Conservation (phyloP, 2,888 invertebrate genomes). For the Erebia palarica region DNA sequence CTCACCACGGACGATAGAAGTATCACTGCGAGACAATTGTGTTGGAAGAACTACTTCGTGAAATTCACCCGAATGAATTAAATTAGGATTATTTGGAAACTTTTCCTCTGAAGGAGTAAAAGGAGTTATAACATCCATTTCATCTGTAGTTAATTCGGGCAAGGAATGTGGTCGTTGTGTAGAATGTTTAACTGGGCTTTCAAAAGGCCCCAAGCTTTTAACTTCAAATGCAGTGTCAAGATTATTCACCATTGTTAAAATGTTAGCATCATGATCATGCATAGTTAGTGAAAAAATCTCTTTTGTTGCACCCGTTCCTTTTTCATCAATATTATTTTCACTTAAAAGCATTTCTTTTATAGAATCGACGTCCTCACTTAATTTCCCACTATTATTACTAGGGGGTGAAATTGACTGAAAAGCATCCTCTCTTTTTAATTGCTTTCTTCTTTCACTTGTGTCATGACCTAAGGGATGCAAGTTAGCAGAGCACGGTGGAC, state of each 20-base stretch:
- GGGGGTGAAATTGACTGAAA: slow-evolving; percentile 76
- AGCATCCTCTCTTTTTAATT: slow-evolving; percentile 77
- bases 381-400: slow-evolving; percentile 73
- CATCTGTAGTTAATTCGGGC: slow-evolving; percentile 58
- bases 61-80: slow-evolving; percentile 79
- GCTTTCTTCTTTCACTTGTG: slow-evolving; percentile 71
- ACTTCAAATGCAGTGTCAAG: slow-evolving; percentile 24
- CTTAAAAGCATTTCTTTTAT: slow-evolving; percentile 43
- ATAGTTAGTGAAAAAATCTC: slow-evolving; percentile 1
- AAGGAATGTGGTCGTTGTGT: slow-evolving; percentile 20
- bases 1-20: slow-evolving; percentile 79
- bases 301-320: neutral
- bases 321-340: slow-evolving; percentile 13
- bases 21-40: slow-evolving; percentile 68
- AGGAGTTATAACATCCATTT: slow-evolving; percentile 71
- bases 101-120: slow-evolving; percentile 46
- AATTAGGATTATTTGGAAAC: slow-evolving; percentile 46
- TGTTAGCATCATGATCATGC: slow-evolving; percentile 24
- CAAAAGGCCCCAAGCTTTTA: slow-evolving; percentile 21
- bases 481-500: slow-evolving; percentile 69
- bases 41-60: slow-evolving; percentile 78
- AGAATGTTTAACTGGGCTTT: slow-evolving; percentile 15
- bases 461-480: slow-evolving; percentile 72
- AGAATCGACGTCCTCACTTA: slow-evolving; percentile 74
- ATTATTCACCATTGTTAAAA: slow-evolving; percentile 25